Evolutionary conservation across 2,113 vertebrate genomes (phyloP).

Genomic region (Suncus etruscus): DNA sequence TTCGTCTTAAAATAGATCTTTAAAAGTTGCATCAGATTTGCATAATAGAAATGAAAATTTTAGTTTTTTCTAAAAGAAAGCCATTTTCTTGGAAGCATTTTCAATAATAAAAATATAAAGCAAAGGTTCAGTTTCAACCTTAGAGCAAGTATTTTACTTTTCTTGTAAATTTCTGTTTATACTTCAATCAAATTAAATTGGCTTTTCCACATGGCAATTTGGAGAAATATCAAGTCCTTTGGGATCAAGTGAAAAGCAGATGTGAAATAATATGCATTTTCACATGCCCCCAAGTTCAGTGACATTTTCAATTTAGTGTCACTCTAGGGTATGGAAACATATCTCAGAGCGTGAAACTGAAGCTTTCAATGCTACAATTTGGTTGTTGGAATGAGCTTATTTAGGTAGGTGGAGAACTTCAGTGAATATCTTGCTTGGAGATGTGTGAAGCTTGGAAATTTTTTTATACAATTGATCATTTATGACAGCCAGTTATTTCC

Average conservation of each 20-base stretch:
- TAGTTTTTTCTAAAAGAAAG: too few relatives aligned
- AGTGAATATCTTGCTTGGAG: constrained; percentile 61
- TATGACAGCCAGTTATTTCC: constrained; percentile 66
- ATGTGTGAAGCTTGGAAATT: constrained; percentile 67
- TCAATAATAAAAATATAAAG: constrained; percentile 35
- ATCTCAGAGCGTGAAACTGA: constrained; percentile 30
- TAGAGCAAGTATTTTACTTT: constrained; percentile 53
- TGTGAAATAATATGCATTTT: constrained; percentile 81
- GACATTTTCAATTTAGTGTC: constrained; percentile 78
- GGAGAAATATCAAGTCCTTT: constrained; percentile 79
- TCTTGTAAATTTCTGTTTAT: constrained; percentile 64
- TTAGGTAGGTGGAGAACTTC: constrained; percentile 45
- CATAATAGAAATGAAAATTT: not conserved
- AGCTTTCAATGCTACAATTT: not conserved
- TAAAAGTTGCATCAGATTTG: not conserved
- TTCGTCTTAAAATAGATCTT: not conserved
- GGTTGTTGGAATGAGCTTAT: constrained; percentile 37
- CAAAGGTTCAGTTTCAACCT: constrained; percentile 50
- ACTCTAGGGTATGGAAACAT: constrained; percentile 45
- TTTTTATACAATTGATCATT: constrained; percentile 76
- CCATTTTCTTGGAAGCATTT: not conserved
- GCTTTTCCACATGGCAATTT: constrained; percentile 77
- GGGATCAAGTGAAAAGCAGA: constrained; percentile 79
- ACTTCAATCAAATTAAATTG: constrained; percentile 82
- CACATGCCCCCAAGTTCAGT: constrained; percentile 70